Base-by-base conservation (phyloP, 2,888 invertebrate species). In the Clistopyga incitator region DNA sequence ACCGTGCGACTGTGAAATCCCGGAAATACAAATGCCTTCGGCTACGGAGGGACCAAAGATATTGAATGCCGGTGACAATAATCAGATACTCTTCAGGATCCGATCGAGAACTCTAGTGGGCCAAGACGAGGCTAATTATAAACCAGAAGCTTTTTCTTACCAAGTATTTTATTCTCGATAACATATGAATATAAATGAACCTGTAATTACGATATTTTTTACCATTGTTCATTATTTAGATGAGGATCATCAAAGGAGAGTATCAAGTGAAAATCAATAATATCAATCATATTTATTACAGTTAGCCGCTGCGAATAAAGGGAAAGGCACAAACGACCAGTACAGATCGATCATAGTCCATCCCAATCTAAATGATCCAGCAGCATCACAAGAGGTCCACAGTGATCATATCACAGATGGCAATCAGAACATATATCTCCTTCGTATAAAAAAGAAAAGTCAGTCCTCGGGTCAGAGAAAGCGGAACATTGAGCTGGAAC, bases 31-130 rank as follows among this genome's bases (percentile, higher is more conserved):
- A 81, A 88, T 91, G 47, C 90, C 92, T 0, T 85, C 89, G 10
- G 80, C 81, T 1, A 90, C 87, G 4, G 86, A 88, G 11, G 90
- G 88, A 0, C 91, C 92, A 1, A 91, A 87, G 65, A 91, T 93
- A 81, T 84, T 92, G 2, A 92, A 91, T 6, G 89, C 85, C 0
- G 88, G 87, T 13, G 88, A 90, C 76, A 90, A 90, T 45, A 91
- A 92, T 89, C 88, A 90, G 77, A 91, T 92, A 61, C 84, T 93
- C 42, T 93, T 93, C 65, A 88, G 89, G 6, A 86, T 92, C 3
- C 86, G 89, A 6, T 90, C 92, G 6, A 87, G 87, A 42, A 56
- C 77, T 0, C 86, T 85, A 11, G 3, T 90, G 0, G 29, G 64
- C n/a, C 88, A 90, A 42, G 86, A 89, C 1, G 86, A 89, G 38